Percentiles rank a stretch among this genome's conserved stretches.
Evolutionary conservation across 2,888 invertebrate genomes (phyloP).

Genomic region (Volucella inanis): DNA sequence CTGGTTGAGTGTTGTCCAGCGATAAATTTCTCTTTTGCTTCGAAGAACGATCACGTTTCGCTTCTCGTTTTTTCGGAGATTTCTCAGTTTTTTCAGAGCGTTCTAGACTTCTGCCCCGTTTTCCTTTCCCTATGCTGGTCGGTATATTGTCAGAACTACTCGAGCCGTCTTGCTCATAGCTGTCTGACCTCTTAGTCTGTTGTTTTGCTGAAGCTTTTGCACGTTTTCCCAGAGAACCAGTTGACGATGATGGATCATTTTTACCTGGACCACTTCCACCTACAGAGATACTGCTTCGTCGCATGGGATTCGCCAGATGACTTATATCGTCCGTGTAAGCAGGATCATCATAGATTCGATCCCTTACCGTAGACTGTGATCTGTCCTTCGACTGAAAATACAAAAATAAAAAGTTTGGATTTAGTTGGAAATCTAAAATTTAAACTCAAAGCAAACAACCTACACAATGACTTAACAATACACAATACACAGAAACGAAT

Average conservation of each 20-base stretch:
- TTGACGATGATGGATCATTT: slow-evolving; percentile 10
- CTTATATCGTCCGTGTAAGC: slow-evolving; percentile 83
- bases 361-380: slow-evolving; percentile 81
- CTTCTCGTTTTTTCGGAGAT: slow-evolving; percentile 76
- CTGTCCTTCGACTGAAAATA: slow-evolving; percentile 81
- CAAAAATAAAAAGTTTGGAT: slow-evolving; percentile 18
- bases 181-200: slow-evolving; percentile 55
- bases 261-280: slow-evolving; percentile 46
- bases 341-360: slow-evolving; percentile 82
- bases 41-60: slow-evolving; percentile 79
- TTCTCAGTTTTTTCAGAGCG: slow-evolving; percentile 77
- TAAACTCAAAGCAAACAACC: too few species aligned
- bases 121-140: slow-evolving; percentile 73
- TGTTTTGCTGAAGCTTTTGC: slow-evolving; percentile 44
- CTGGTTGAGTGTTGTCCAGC: slow-evolving; percentile 78
- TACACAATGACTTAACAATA: too few species aligned
- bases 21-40: slow-evolving; percentile 82
- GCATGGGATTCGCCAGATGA: slow-evolving; percentile 82
- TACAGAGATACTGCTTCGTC: slow-evolving; percentile 79
- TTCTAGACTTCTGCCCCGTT: slow-evolving; percentile 81
- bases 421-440: too few species aligned
- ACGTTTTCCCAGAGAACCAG: slow-evolving; percentile 59
- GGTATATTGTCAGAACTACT: slow-evolving; percentile 80
- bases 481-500: too few species aligned
- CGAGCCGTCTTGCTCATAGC: slow-evolving; percentile 76